Percentiles rank a stretch among this genome's conserved stretches.
Conservation (phyloP, 2,888 invertebrate genomes). For the Marasmarcha lunaedactyla region DNA sequence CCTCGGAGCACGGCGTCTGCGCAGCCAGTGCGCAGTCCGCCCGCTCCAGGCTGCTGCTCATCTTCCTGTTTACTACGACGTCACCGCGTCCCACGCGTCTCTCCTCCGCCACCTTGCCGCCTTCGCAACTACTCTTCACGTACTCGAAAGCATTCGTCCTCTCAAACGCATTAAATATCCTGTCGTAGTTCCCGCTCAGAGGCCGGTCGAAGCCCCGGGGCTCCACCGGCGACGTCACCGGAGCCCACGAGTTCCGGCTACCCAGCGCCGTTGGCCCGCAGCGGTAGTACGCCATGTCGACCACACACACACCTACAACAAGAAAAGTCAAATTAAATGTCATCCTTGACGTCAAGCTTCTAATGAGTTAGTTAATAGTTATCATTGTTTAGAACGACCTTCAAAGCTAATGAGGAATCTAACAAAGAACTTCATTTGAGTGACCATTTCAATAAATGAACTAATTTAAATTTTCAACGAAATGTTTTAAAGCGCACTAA, state of each 20-base stretch:
- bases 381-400: slow-evolving; percentile 16
- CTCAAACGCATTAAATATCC: slow-evolving; percentile 64
- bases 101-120: slow-evolving; percentile 27
- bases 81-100: slow-evolving; percentile 48
- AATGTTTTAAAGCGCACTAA: too few relatives aligned
- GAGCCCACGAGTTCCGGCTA: slow-evolving; percentile 72
- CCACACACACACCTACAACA: slow-evolving; percentile 20
- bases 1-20: slow-evolving; percentile 63
- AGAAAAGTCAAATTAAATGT: slow-evolving; percentile 16
- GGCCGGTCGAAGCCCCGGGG: slow-evolving; percentile 49
- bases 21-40: slow-evolving; percentile 65
- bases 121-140: slow-evolving; percentile 34
- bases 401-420: slow-evolving; percentile 2
- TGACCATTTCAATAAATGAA: slow-evolving; percentile 7
- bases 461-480: slow-evolving; percentile 27
- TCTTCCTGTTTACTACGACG: slow-evolving; percentile 52
- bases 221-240: slow-evolving; percentile 59
- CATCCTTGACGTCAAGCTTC: slow-evolving; percentile 20
- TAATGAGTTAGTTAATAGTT: slow-evolving; percentile 21
- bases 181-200: slow-evolving; percentile 57
- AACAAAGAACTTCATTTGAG: slow-evolving; percentile 6
- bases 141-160: slow-evolving; percentile 63
- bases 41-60: slow-evolving; percentile 57
- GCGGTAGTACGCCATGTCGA: slow-evolving; percentile 53
- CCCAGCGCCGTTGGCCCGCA: slow-evolving; percentile 59